Evolutionary conservation across 2,888 invertebrate genomes (phyloP).

Genomic region (Lamellibrachia satsuma): DNA sequence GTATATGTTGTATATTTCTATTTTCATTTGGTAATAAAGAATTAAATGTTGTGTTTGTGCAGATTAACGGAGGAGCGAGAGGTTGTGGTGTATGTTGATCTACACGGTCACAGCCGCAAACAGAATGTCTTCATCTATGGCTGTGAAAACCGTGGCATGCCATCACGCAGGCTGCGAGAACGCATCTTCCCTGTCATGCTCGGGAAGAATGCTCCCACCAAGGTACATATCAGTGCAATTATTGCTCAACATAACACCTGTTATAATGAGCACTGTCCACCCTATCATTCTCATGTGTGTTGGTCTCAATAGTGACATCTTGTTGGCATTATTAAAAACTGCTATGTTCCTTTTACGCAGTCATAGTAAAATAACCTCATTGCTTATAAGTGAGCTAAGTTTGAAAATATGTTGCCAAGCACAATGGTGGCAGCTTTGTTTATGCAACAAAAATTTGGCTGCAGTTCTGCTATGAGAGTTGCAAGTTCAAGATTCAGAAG

Average conservation of each 20-base stretch:
- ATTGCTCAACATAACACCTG: neutral
- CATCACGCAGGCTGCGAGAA: conserved; percentile 83
- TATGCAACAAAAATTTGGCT: conserved; percentile 44
- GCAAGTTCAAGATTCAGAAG: conserved; percentile 91
- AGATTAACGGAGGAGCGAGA: conserved; percentile 62
- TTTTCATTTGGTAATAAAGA: neutral
- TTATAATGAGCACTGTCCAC: neutral
- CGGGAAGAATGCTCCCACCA: conserved; percentile 62
- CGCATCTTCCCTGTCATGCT: conserved; percentile 94
- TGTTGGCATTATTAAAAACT: neutral
- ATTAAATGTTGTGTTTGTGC: neutral
- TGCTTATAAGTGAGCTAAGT: neutral
- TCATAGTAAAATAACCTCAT: neutral
- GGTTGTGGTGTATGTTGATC: conserved; percentile 64
- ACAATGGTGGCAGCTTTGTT: neutral
- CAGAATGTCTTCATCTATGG: conserved; percentile 67
- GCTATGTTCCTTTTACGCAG: neutral
- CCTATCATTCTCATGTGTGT: neutral
- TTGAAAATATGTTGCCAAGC: neutral
- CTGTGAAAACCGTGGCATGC: conserved; percentile 70
- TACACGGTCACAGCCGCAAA: conserved; percentile 65
- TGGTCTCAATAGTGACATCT: neutral
- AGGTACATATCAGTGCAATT: conserved; percentile 40
- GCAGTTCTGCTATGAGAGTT: conserved; percentile 90
- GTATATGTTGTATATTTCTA: neutral